Evolutionary conservation across 2,113 vertebrate genomes (phyloP).

Genomic region (Semicossyphus pulcher): DNA sequence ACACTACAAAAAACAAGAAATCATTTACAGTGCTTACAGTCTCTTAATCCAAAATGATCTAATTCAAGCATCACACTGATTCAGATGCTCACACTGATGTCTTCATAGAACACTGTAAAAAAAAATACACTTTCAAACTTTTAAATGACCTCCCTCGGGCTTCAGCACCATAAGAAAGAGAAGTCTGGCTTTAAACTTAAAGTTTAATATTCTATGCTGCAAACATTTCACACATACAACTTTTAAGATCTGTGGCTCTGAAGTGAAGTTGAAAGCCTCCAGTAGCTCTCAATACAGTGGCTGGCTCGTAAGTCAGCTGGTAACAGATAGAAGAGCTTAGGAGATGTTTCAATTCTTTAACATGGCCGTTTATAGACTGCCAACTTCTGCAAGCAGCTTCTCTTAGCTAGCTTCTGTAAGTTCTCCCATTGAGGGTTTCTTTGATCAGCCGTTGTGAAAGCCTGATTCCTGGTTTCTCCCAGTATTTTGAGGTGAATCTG

Average conservation of each 20-base stretch:
- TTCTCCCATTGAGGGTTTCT: background rate
- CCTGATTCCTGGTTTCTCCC: background rate
- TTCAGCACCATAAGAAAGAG: constrained; percentile 4
- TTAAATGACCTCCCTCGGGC: constrained; percentile 47
- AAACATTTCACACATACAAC: constrained; percentile 26
- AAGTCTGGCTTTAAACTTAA: constrained; percentile 5
- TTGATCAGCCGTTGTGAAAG: constrained; percentile 1
- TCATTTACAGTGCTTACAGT: background rate
- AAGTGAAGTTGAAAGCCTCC: constrained; percentile 1
- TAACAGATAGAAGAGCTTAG: constrained; percentile 15
- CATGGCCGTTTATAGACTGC: constrained; percentile 3
- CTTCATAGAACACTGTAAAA: constrained; percentile 7
- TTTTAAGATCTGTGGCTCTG: constrained; percentile 28
- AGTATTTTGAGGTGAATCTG: constrained; percentile 1
- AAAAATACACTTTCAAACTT: background rate
- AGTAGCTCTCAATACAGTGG: background rate
- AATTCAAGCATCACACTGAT: constrained; percentile 7
- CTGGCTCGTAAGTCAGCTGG: constrained; percentile 18
- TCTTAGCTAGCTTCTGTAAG: background rate
- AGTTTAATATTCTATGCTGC: constrained; percentile 28
- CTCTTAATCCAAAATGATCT: background rate
- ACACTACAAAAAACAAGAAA: background rate
- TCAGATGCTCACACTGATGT: constrained; percentile 8
- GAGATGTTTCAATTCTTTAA: constrained; percentile 13
- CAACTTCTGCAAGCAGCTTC: background rate